Base-by-base conservation (phyloP, 2,113 vertebrate species). In the Malurus elegans region DNA sequence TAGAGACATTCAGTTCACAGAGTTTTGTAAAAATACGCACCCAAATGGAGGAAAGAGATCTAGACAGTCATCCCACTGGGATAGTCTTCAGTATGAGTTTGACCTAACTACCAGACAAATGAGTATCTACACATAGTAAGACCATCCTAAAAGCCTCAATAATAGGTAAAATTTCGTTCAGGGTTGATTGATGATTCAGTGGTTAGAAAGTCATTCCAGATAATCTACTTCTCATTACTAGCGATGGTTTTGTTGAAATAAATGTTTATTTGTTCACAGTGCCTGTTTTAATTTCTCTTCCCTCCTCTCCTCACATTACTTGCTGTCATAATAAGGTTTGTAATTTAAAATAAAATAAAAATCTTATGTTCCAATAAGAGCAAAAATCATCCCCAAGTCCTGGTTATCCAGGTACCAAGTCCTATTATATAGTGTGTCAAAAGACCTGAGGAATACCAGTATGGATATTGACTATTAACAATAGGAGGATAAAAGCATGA, bases 381-480 rank as follows among this genome's bases (percentile, higher is more conserved):
- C 8, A 85, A 92, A 92, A 91, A 53, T 10, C 72, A 79, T 50
- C 32, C 28, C 82, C 62, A 69, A 75, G 38, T 47, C 38, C 31
- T 61, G 15, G 7, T 8, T 82, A 78, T 57, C 31, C 34, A 53
- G 45, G 16, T 32, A 88, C 3, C 2, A 50, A 31, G 14, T 5
- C 9, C 16, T 69, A 21, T 32, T 21, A 65, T 5, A 72, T 3
- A 47, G 14, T 28, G 53, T 86, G 54, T 72, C 85, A 87, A 71
- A 93, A 82, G 74, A 61, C 28, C 25, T 50, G 54, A 93, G 18
- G 28, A 90, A 79, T 45, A 82, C 10, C 36, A 34, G 23, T 26
- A 69, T 21, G 23, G 57, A 45, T 75, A 28, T 72, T 85, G 95
- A 62, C 64, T 92, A 76, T 25, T 57, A 87, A 85, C 10, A 56